Conservation (phyloP, 2,888 invertebrate genomes). For the Scaptomyza cyrtandrae region DNA sequence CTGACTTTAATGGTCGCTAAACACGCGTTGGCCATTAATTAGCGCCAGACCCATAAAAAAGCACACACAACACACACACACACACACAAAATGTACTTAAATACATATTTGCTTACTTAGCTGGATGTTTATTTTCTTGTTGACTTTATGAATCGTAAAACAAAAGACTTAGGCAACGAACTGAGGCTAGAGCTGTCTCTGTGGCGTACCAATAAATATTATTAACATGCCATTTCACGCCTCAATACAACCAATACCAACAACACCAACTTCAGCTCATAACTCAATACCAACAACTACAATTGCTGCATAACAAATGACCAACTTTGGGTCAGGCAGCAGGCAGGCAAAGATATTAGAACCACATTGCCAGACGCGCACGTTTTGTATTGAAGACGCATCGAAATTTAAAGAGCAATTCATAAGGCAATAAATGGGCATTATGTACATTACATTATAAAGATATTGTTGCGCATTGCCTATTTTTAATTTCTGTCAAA, state of each 20-base stretch:
- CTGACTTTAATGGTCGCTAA: constrained; percentile 53
- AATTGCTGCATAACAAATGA: constrained; percentile 76
- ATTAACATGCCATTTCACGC: constrained; percentile 80
- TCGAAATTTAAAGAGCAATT: constrained; percentile 80
- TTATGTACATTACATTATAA: constrained; percentile 46
- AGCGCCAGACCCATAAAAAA: constrained; percentile 43
- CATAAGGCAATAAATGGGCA: constrained; percentile 75
- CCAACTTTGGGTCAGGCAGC: constrained; percentile 29
- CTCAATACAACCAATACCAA: constrained; percentile 70
- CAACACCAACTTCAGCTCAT: constrained; percentile 52
- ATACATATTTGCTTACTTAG: constrained; percentile 2
- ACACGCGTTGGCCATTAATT: constrained; percentile 63
- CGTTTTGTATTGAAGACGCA: constrained; percentile 75
- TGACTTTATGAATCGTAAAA: constrained; percentile 51
- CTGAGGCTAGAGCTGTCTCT: constrained; percentile 33
- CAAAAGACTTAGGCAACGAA: constrained; percentile 76
- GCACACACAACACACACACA: too few relatives aligned
- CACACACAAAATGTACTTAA: constrained; percentile 22
- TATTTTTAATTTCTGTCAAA: constrained; percentile 60
- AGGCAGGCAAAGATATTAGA: constrained; percentile 28
- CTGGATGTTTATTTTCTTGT: constrained; percentile 14
- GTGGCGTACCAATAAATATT: constrained; percentile 54
- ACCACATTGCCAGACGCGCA: constrained; percentile 31
- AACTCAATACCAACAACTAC: constrained; percentile 59
- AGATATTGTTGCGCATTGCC: constrained; percentile 43